phyloP scores from a whole-genome alignment of 2,888 invertebrate genomes.

The Polymixis flavicincta region DNA sequence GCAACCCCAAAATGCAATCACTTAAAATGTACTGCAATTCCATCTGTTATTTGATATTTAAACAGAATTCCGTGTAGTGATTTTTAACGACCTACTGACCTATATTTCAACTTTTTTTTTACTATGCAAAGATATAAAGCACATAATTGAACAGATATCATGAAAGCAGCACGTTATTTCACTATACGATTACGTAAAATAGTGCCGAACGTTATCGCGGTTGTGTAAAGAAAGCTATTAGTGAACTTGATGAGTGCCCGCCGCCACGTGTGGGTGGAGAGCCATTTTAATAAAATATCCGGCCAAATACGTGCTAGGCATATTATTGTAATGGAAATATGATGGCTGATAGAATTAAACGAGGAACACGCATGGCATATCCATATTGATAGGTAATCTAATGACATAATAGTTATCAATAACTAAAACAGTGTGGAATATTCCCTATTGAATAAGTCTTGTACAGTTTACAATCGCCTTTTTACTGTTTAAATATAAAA shows the following conservation, averaged over 20 bases:
- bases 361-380: constrained; percentile 19
- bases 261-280: constrained; percentile 35
- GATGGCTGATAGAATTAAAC: constrained; percentile 38
- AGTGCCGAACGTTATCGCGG: constrained; percentile 46
- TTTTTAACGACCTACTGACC: constrained; percentile 35
- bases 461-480: not conserved
- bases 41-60: not conserved
- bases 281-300: constrained; percentile 42
- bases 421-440: not conserved
- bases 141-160: constrained; percentile 39
- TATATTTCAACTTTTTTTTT: constrained; percentile 17
- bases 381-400: constrained; percentile 19
- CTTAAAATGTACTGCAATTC: constrained; percentile 16
- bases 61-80: not conserved
- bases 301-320: constrained; percentile 36
- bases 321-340: constrained; percentile 34
- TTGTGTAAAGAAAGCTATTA: constrained; percentile 60
- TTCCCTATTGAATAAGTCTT: not conserved
- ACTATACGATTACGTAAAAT: constrained; percentile 43
- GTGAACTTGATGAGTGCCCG: constrained; percentile 47
- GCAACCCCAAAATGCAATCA: not conserved
- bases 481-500: not conserved
- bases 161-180: constrained; percentile 36
- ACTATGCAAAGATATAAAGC: constrained; percentile 11
- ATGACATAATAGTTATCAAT: constrained; percentile 20